Evolutionary conservation across 2,888 invertebrate species (phyloP).

Genomic region (Nineta flava): DNA sequence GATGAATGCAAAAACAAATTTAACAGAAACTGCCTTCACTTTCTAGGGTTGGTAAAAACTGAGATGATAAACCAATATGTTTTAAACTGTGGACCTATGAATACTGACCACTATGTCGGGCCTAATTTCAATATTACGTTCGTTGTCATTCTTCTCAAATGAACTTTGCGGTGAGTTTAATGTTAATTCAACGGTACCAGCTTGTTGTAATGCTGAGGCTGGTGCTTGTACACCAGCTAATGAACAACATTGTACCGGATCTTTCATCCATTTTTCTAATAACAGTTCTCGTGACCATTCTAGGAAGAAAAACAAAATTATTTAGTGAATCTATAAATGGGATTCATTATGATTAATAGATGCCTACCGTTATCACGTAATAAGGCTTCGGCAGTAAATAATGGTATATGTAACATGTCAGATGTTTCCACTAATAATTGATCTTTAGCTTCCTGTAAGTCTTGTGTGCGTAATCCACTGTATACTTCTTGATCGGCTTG

Average conservation of each 20-base stretch:
- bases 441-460: slow-evolving; percentile 53
- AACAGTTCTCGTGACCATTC: slow-evolving; percentile 52
- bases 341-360: background rate
- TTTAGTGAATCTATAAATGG: background rate
- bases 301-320: slow-evolving; percentile 19
- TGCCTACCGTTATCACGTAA: slow-evolving; percentile 43
- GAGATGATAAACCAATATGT: too few relatives aligned
- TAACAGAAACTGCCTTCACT: too few relatives aligned
- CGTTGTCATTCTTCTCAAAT: background rate
- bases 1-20: too few relatives aligned
- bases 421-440: slow-evolving; percentile 51
- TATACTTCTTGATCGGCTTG: slow-evolving; percentile 31
- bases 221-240: slow-evolving; percentile 48
- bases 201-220: slow-evolving; percentile 29
- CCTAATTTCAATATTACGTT: background rate
- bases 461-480: slow-evolving; percentile 45
- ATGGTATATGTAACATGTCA: slow-evolving; percentile 51
- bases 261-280: slow-evolving; percentile 50
- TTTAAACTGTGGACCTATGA: too few relatives aligned
- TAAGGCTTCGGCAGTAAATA: slow-evolving; percentile 52
- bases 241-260: slow-evolving; percentile 46
- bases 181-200: slow-evolving; percentile 24
- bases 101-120: slow-evolving; percentile 1
- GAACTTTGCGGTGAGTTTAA: slow-evolving; percentile 14
- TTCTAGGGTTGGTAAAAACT: too few relatives aligned